Base-by-base conservation (phyloP, 2,113 vertebrate genomes). In the Equus przewalskii region DNA sequence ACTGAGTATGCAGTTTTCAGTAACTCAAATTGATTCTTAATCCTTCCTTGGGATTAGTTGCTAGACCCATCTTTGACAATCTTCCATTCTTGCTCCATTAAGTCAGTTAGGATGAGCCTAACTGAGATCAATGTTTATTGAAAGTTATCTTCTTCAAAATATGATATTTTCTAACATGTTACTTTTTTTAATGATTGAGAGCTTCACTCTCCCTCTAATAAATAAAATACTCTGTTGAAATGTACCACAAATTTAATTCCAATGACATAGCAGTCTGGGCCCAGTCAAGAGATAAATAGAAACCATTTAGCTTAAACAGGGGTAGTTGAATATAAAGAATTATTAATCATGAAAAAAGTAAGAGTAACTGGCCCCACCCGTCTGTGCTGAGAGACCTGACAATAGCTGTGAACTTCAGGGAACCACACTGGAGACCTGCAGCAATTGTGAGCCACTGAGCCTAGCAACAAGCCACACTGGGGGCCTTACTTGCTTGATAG, bases 171-270 rank as follows among this genome's bases (percentile, higher is more conserved):
- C 30, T 64, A 88, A 80, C 11, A 44, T 83, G n/a, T 56, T 78
- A 60, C 41, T 49, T 64, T 95, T 70, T 16, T n/a, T 65, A 79
- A 60, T 81, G 46, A 82, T 82, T 76, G 41, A 92, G 87, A 95
- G n/a, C 84, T 86, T 83, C 28, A 80, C 44, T 30, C 0, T 60
- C 41, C 16, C 36, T 81, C 67, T 94, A 83, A 84, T 79, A 91
- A 73, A 84, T 79, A 73, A 7, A 62, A 36, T 56, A 89, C 1
- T n/a, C 49, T 60, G 6, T 46, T 65, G n/a, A 70, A 89, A 87
- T 79, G 14, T 65, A 73, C 83, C 46, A 83, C 36, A 76, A 72
- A 33, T 60, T 95, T 90, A 97, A 95, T 80, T 80, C 21, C 10
- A 73, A 33, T 65, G 46, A 28, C 62, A 24, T 49, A 49, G 7